Percentiles rank a stretch among this genome's conserved stretches.
Evolutionary conservation across 2,113 vertebrate genomes (phyloP).

Genomic region (Malaclemys terrapin): DNA sequence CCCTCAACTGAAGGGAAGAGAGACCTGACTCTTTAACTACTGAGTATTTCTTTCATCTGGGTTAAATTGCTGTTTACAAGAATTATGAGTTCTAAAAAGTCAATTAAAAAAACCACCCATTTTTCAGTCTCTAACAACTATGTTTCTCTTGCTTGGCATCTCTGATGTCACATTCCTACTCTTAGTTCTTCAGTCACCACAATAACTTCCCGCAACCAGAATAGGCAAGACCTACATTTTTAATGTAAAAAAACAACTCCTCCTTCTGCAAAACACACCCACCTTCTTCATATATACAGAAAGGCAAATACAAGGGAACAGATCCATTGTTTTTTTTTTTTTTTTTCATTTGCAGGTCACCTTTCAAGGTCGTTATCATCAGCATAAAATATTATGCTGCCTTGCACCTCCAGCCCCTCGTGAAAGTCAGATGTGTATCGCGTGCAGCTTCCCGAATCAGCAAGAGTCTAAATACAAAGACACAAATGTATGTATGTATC

Average conservation of each 20-base stretch:
- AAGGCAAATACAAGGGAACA: neutral
- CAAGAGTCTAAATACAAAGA: neutral
- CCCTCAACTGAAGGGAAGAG: accelerated
- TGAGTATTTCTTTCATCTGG: neutral
- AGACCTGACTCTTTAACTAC: neutral
- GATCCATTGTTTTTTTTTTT: neutral
- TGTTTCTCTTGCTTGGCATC: neutral
- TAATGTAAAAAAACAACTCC: neutral
- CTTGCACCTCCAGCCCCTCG: neutral
- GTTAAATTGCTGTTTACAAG: neutral
- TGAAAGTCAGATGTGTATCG: neutral
- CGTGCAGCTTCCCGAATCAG: neutral
- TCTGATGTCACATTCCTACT: neutral
- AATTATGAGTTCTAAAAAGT: neutral
- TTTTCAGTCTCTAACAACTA: neutral
- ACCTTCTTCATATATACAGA: neutral
- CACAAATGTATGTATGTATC: neutral
- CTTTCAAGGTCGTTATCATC: neutral
- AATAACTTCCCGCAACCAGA: neutral
- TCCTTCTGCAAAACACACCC: neutral
- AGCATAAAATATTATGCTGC: neutral
- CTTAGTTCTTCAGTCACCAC: neutral
- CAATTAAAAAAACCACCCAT: neutral
- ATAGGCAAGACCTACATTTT: neutral
- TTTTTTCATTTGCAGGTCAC: neutral